Evolutionary conservation across 2,797 vertebrate species (phyloP).

Genomic region (Lepilemur septentrionalis): DNA sequence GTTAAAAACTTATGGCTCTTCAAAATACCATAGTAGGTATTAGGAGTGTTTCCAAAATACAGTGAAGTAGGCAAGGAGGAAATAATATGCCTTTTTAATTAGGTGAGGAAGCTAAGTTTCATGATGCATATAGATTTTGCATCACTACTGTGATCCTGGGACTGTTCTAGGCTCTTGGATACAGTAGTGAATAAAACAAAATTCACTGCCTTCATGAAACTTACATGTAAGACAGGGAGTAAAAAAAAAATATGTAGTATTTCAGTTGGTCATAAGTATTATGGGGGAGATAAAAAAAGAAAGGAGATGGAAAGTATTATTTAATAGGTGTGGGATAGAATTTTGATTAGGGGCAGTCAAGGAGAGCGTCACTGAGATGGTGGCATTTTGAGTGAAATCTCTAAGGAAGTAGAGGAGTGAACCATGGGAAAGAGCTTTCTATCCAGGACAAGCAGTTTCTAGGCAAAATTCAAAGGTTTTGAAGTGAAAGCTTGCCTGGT

Average conservation of each 20-base stretch:
- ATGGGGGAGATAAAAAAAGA: background rate
- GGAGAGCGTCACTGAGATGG: background rate
- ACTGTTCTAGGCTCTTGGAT: background rate
- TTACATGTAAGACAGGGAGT: background rate
- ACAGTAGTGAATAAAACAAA: background rate
- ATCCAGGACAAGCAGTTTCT: background rate
- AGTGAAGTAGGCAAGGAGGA: background rate
- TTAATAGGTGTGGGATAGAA: background rate
- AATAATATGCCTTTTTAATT: background rate
- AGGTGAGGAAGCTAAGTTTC: background rate
- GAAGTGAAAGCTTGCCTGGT: background rate
- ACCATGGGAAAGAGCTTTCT: background rate
- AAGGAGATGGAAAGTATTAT: background rate
- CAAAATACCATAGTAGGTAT: background rate
- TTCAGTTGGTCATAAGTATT: background rate
- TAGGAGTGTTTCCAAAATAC: background rate
- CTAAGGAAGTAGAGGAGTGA: background rate
- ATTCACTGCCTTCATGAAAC: background rate
- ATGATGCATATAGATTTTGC: background rate
- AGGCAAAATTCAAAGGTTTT: background rate
- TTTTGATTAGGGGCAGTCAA: background rate
- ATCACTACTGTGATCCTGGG: background rate
- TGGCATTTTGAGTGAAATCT: slow-evolving; percentile 7
- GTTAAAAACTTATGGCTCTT: background rate
- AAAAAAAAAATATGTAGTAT: background rate